Evolutionary conservation across 2,113 vertebrate genomes (phyloP), one percentile per base, ranked within the genome.

Genomic region (Anas platyrhynchos): DNA sequence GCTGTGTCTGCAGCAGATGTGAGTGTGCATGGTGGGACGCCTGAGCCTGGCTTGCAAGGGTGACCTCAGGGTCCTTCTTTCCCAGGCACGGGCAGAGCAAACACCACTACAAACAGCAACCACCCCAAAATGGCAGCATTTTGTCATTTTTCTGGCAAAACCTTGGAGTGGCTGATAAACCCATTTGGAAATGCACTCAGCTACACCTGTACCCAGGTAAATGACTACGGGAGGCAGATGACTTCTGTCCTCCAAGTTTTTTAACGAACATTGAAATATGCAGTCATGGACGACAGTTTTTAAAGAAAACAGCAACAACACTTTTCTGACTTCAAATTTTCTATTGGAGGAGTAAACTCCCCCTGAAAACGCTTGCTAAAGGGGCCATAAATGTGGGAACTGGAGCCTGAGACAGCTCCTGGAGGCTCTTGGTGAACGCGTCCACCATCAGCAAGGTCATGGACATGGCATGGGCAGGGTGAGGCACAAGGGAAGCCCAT

Each of bases 221-320:
- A 73, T 22, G 18, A 27, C 31, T 9, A 7, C 22, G 38, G 8
- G 16, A 62, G 29, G 48, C 25, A 50, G 74, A 55, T 81, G 67
- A 46, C 6, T 18, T 27, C 55, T 5, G 73, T 75, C 34, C 25
- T 17, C 14, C 3, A 1, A 4, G 25, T 23, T 34, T 50, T 66
- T 63, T 20, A 27, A 54, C 56, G 26, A 56, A 21, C 2, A 3
- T 56, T 66, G 32, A 75, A 79, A 20, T 34, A 25, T 0, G 4
- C 12, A 15, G 3, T 31, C 20, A 26, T 7, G 0, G 0, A 34
- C 9, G 11, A 11, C 1, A 46, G 29, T 22, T 55, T 66, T 36
- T 58, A 2, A 18, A 63, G 3, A 23, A 72, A 93, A 81, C 3
- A 4, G 13, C 56, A 32, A 26, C 0, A 7, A 6, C 17, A 20